Evolutionary conservation across 1,140 invertebrate genomes (phyloP).

Genomic region (Drosophila dunni): DNA sequence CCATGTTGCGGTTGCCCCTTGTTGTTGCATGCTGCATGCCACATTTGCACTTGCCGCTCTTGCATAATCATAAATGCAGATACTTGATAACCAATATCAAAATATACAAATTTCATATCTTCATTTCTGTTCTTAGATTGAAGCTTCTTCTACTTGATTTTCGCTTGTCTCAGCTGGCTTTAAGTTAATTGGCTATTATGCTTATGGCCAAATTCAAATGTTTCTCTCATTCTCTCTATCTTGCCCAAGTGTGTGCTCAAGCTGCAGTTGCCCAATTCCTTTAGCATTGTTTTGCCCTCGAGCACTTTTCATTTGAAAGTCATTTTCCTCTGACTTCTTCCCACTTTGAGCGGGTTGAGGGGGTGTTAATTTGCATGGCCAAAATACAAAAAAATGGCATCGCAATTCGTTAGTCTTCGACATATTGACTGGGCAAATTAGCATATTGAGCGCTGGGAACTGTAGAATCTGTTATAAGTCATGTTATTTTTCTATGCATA

Average conservation of each 20-base stretch:
- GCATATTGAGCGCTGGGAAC: slow-evolving; percentile 57
- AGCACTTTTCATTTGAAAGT: slow-evolving; percentile 56
- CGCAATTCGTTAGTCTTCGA: slow-evolving; percentile 32
- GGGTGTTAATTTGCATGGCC: slow-evolving; percentile 67
- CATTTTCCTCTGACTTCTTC: neutral
- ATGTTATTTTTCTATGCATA: slow-evolving; percentile 47
- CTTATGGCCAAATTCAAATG: slow-evolving; percentile 8
- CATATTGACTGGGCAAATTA: slow-evolving; percentile 54
- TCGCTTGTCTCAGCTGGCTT: slow-evolving; percentile 39
- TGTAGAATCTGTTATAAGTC: slow-evolving; percentile 28
- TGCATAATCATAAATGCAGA: slow-evolving; percentile 76
- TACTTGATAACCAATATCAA: slow-evolving; percentile 19
- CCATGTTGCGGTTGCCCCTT: slow-evolving; percentile 66
- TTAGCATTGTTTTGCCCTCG: slow-evolving; percentile 25
- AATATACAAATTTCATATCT: slow-evolving; percentile 30
- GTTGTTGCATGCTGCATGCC: slow-evolving; percentile 23
- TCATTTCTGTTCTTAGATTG: slow-evolving; percentile 14
- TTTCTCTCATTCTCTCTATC: neutral
- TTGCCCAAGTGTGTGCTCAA: neutral
- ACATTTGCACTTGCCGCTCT: slow-evolving; percentile 17
- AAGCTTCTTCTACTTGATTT: neutral
- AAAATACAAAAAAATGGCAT: slow-evolving; percentile 25
- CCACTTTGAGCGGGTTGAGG: neutral
- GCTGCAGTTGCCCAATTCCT: neutral
- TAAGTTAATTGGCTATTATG: slow-evolving; percentile 64